Percentiles rank a stretch among this genome's conserved stretches.
Evolutionary conservation across 2,888 invertebrate genomes (phyloP).

Genomic region (Eupithecia subfuscata): DNA sequence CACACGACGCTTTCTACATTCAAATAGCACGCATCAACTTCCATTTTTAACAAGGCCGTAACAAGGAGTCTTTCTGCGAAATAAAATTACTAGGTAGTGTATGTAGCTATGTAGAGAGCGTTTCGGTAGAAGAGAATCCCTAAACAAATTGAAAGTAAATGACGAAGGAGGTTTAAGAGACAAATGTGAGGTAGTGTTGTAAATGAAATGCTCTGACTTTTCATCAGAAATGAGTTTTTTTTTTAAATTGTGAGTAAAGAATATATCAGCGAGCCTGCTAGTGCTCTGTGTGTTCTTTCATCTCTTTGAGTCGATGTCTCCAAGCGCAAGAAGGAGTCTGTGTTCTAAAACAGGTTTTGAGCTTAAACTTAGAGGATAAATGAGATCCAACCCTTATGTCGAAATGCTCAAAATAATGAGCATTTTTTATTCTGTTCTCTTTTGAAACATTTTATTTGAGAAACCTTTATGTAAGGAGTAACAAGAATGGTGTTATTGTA

Average conservation of each 20-base stretch:
- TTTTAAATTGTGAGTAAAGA: neutral
- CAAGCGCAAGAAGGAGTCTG: neutral
- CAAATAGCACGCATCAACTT: conserved; percentile 42
- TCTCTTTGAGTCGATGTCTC: neutral
- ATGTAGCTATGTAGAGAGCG: conserved; percentile 2
- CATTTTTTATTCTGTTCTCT: conserved; percentile 30
- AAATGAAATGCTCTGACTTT: neutral
- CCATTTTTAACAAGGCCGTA: conserved; percentile 44
- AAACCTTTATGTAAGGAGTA: conserved; percentile 35
- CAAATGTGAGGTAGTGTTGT: neutral
- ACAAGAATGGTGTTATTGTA: conserved; percentile 24
- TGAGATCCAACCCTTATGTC: neutral
- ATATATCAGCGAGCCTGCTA: neutral
- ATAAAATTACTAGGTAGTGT: conserved; percentile 17
- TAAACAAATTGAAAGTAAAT: neutral
- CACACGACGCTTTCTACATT: conserved; percentile 26
- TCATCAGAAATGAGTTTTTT: neutral
- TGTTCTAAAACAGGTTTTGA: neutral
- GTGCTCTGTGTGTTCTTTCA: neutral
- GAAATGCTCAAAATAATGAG: conserved; percentile 9
- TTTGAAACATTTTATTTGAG: conserved; percentile 36
- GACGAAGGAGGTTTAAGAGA: neutral
- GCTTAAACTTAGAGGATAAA: neutral
- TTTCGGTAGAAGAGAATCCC: neutral
- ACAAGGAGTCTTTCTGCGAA: conserved; percentile 30